Percentiles rank a stretch among this genome's conserved stretches.
These are phyloP conservation scores for Pipistrellus nathusii DNA, from an alignment of 2,797 vertebrate genomes.

Conservation along the genomic window DNA sequence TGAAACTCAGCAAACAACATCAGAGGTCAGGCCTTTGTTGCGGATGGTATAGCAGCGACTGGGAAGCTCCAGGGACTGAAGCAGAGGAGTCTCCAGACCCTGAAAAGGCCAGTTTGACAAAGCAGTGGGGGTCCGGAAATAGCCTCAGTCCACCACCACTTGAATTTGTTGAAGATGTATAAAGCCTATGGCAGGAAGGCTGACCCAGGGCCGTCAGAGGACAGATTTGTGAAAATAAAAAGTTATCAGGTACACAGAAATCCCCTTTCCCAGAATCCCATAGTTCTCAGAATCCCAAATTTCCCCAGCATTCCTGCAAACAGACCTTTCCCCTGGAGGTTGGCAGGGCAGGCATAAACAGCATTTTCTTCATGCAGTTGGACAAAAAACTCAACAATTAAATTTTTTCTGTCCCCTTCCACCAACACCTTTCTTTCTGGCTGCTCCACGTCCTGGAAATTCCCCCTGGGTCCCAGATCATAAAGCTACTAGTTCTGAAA, in stretches of 20 bases:
- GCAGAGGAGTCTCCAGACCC: neutral
- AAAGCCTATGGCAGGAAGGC: neutral
- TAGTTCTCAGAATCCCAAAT: conserved; percentile 39
- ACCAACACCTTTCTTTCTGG: neutral
- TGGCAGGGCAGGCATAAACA: neutral
- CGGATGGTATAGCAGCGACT: fast-evolving
- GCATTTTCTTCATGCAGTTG: neutral
- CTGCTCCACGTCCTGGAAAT: neutral
- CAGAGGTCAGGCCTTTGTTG: fast-evolving
- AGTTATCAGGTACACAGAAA: conserved; percentile 50
- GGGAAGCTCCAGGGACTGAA: neutral
- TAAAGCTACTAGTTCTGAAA: neutral
- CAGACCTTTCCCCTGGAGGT: neutral
- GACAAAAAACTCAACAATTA: neutral
- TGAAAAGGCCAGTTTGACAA: neutral
- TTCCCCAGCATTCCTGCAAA: conserved; percentile 18
- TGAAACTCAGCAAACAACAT: neutral
- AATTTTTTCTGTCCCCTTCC: neutral
- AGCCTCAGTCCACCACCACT: neutral
- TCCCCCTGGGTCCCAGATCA: neutral
- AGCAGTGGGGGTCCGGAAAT: neutral
- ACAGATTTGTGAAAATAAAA: neutral
- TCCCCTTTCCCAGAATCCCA: conserved; percentile 46
- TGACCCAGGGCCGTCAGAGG: neutral
- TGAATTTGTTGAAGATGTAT: neutral